These are phyloP conservation scores for Antheraea yamamai DNA, from an alignment of 2,888 invertebrate genomes.

Conservation along the genomic window DNA sequence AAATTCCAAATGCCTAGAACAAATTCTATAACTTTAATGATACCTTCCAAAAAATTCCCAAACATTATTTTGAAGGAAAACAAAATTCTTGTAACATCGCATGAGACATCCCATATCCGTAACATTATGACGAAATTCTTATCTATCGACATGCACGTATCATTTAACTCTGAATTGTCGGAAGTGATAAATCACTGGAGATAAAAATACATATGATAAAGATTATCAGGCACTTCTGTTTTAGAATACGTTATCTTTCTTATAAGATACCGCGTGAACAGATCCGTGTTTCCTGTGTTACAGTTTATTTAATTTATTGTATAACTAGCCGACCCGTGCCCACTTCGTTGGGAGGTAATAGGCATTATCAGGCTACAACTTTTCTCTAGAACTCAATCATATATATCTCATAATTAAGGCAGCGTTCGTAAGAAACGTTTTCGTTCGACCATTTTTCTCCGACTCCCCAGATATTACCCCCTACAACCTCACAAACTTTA, in stretches of 20 bases:
- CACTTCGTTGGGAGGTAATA: too few species aligned
- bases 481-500: too few species aligned
- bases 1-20: not conserved
- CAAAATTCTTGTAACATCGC: constrained; percentile 29
- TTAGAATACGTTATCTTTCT: constrained; percentile 1
- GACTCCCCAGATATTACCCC: too few species aligned
- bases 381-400: too few species aligned
- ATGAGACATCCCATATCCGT: constrained; percentile 15
- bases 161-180: not conserved
- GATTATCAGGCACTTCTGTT: constrained; percentile 12
- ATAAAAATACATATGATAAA: constrained; percentile 11
- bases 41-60: not conserved
- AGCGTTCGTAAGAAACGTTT: too few species aligned
- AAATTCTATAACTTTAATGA: not conserved
- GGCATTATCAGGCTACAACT: too few species aligned
- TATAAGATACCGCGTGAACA: not conserved
- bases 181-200: constrained; percentile 17
- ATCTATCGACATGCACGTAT: not conserved
- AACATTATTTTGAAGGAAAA: constrained; percentile 27
- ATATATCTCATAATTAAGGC: too few species aligned
- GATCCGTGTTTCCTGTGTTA: not conserved
- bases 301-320: not conserved
- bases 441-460: too few species aligned
- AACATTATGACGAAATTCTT: constrained; percentile 26
- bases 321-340: too few species aligned